A percentile compares a stretch with the other conserved stretches of the same genome.
Evolutionary conservation across 2,888 invertebrate species (phyloP).

Genomic region (Cryptophagus acutangulus): DNA sequence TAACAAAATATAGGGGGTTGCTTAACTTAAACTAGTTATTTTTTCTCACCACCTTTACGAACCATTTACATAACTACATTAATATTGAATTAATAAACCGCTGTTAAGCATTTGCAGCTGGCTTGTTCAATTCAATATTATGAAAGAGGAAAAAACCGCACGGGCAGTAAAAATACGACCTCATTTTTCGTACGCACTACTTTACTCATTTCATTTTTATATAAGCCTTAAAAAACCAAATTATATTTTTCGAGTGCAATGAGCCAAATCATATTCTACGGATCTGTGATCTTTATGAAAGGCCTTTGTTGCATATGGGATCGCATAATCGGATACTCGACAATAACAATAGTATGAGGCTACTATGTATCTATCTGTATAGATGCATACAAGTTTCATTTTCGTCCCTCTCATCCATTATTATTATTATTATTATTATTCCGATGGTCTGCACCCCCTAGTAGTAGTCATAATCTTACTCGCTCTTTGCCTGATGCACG

Average conservation of each 20-base stretch:
- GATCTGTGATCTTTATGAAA: conserved; percentile 44
- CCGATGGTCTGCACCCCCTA: no score
- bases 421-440: no score
- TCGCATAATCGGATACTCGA: conserved; percentile 45
- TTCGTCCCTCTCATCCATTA: no score
- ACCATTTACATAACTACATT: conserved; percentile 24
- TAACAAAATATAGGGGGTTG: background rate
- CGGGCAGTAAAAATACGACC: conserved; percentile 26
- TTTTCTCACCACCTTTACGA: conserved; percentile 6
- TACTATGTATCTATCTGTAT: conserved; percentile 41
- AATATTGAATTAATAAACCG: conserved; percentile 26
- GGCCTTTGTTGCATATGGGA: conserved; percentile 39
- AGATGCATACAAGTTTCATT: no score
- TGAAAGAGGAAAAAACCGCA: conserved; percentile 34
- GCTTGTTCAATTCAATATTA: conserved; percentile 1
- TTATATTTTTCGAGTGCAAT: conserved; percentile 47
- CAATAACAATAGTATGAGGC: conserved; percentile 37
- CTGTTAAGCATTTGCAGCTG: conserved; percentile 10
- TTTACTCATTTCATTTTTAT: no score
- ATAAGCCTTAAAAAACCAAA: conserved; percentile 42
- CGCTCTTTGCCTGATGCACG: no score
- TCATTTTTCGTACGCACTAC: no score
- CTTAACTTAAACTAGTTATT: no score
- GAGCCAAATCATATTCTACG: conserved; percentile 48
- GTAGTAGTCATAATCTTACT: no score